Percentiles rank a stretch among this genome's conserved stretches.
These are phyloP conservation scores for Eufriesea mexicana DNA, from an alignment of 1,140 invertebrate genomes.

Conservation along the genomic window DNA sequence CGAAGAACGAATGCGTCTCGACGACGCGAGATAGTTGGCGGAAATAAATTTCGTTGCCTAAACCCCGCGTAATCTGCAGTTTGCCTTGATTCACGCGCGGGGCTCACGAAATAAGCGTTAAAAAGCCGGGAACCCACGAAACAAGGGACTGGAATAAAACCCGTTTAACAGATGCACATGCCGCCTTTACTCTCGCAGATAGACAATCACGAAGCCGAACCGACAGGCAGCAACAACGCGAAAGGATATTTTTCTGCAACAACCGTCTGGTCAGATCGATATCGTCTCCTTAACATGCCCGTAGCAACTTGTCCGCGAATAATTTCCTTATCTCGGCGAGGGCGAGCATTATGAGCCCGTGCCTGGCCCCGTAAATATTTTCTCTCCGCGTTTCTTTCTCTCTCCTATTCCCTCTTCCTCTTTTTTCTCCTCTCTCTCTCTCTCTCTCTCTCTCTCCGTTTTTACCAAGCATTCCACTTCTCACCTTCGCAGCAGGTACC, in stretches of 20 bases:
- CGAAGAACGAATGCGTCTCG: background rate
- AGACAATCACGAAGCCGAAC: slow-evolving; percentile 37
- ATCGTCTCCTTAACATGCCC: slow-evolving; percentile 49
- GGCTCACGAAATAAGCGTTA: slow-evolving; percentile 1
- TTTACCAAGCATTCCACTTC: slow-evolving; percentile 54
- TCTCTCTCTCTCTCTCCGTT: background rate
- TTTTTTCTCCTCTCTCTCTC: background rate
- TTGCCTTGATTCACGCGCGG: slow-evolving; percentile 3
- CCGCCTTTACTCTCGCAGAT: slow-evolving; percentile 29
- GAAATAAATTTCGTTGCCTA: background rate
- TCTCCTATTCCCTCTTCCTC: no score
- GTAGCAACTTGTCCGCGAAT: slow-evolving; percentile 55
- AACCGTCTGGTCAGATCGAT: slow-evolving; percentile 41
- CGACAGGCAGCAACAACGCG: slow-evolving; percentile 5
- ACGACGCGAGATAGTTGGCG: background rate
- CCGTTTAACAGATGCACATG: slow-evolving; percentile 20
- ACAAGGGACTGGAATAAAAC: background rate
- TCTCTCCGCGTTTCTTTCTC: background rate
- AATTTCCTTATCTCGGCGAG: slow-evolving; percentile 44
- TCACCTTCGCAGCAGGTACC: slow-evolving; percentile 53
- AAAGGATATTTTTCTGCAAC: slow-evolving; percentile 38
- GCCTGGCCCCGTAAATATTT: slow-evolving; percentile 57
- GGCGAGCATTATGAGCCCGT: slow-evolving; percentile 41
- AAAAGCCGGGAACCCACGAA: background rate
- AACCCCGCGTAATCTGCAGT: background rate